Evolutionary conservation across 2,888 invertebrate species (phyloP).

Genomic region (Macaria liturata): DNA sequence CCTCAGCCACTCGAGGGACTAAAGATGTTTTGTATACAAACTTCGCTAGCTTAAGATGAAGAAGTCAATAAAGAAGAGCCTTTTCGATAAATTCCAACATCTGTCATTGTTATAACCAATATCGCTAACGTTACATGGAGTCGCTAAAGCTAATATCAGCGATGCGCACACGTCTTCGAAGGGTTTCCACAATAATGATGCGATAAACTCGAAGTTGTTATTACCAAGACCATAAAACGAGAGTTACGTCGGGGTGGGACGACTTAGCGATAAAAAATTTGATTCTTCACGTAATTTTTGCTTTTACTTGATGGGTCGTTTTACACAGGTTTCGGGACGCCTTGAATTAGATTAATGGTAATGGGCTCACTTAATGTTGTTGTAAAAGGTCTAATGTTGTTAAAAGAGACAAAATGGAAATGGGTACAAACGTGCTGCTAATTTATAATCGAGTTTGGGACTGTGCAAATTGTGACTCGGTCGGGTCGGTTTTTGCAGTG

Average conservation of each 20-base stretch:
- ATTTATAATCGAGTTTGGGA: slow-evolving; percentile 10
- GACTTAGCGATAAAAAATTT: slow-evolving; percentile 51
- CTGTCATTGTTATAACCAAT: too few relatives aligned
- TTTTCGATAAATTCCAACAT: too few relatives aligned
- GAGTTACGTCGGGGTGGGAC: slow-evolving; percentile 45
- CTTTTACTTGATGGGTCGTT: slow-evolving; percentile 49
- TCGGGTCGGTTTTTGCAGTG: slow-evolving; percentile 1
- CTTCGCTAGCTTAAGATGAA: too few relatives aligned
- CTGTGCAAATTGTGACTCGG: neutral
- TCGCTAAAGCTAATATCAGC: slow-evolving; percentile 11
- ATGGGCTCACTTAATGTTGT: slow-evolving; percentile 26
- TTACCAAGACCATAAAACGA: slow-evolving; percentile 46
- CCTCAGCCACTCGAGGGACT: slow-evolving; percentile 34
- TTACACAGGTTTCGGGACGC: slow-evolving; percentile 36
- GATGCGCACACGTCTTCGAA: slow-evolving; percentile 41
- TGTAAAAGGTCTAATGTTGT: slow-evolving; percentile 26
- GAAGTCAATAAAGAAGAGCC: too few relatives aligned
- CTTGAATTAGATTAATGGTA: slow-evolving; percentile 35
- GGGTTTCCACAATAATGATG: slow-evolving; percentile 44
- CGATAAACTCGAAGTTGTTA: slow-evolving; percentile 48
- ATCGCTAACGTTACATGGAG: too few relatives aligned
- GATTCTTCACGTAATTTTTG: slow-evolving; percentile 52
- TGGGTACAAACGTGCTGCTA: slow-evolving; percentile 12
- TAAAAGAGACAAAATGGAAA: slow-evolving; percentile 10
- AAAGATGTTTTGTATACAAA: neutral